These are phyloP conservation scores for Contarinia nasturtii DNA, from an alignment of 1,140 invertebrate species.

Conservation along the genomic window DNA sequence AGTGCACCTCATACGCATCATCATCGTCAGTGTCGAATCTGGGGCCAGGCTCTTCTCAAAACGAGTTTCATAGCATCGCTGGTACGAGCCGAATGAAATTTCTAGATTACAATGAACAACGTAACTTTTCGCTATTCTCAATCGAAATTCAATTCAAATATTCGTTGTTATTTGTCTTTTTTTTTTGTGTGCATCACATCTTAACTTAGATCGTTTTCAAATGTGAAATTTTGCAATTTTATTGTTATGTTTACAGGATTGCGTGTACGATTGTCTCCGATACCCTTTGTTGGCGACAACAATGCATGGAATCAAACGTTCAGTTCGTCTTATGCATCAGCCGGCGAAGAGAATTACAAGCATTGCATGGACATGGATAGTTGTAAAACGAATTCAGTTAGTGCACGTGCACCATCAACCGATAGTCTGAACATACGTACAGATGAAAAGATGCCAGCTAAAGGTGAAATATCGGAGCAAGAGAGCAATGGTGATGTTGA, in stretches of 20 bases:
- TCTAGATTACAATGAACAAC: background rate
- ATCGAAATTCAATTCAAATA: too few relatives aligned
- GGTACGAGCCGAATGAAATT: background rate
- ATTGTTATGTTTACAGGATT: background rate
- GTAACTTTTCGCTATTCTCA: too few relatives aligned
- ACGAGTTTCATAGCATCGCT: background rate
- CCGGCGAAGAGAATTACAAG: conserved; percentile 1
- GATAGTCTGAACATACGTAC: conserved; percentile 48
- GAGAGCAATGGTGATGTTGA: conserved; percentile 61
- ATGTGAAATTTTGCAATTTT: too few relatives aligned
- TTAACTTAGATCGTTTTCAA: too few relatives aligned
- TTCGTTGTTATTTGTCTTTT: too few relatives aligned
- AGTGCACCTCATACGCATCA: background rate
- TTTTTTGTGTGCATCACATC: too few relatives aligned
- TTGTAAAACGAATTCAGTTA: conserved; percentile 4
- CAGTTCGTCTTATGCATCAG: conserved; percentile 3
- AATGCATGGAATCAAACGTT: background rate
- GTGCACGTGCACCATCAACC: conserved; percentile 11
- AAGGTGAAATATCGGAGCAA: conserved; percentile 62
- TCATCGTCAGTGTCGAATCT: background rate
- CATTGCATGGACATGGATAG: conserved; percentile 2
- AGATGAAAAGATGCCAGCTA: conserved; percentile 65
- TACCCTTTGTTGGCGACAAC: background rate
- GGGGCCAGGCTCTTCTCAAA: background rate
- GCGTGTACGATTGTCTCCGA: background rate